Base-by-base conservation (phyloP, 2,797 vertebrate species). In the Sebastes taczanowskii region DNA sequence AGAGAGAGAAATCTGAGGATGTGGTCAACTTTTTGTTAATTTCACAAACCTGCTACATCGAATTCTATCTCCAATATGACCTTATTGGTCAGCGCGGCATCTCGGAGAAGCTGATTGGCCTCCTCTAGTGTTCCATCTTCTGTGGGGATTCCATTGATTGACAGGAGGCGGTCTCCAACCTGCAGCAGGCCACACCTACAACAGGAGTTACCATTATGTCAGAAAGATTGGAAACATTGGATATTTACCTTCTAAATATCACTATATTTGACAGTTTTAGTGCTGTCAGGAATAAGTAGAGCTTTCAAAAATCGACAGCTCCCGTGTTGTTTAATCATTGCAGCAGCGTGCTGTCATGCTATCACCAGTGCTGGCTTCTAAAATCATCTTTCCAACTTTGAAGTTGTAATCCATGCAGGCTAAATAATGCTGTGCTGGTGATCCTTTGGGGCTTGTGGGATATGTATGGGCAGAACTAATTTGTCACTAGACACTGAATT, bases 101-200 rank as follows among this genome's bases (percentile, higher is more conserved):
- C 98, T 34, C 98, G 94, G 77, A 99, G 92, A 5, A 99, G 96
- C 94, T 99, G 98, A 91, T 97, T 99, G 90, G 98, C 98, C 63
- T 99, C 98, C 81, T 99, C 98, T 85, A 99, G 95, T 0, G 98
- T 99, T 23, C 98, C 98, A 0, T 99, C 98, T 84, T 99, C 98
- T 0, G 98, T 99, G 3, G 97, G 95, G 7, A 99, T 97, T 42
- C 98, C 97, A 0, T 99, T 99, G 93, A 99, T 98, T 71, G 98
- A 97, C 74, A 99, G 95, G 14, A 99, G 96, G 32, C 98, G 93
- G 93, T 99, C 98, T 14, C 98, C 98, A 0, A 99, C 97, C 92
- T 99, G 98, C n/a, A 99, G 96, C 87, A 99, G 95, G 52, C 98
- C 98, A 85, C 98, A 99, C 91, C 98, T 99, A 84, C 73, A 58